A percentile compares a stretch with the other conserved stretches of the same genome.
Conservation (phyloP, 2,888 invertebrate genomes). For the Kuschelorhynchus macadamiae region DNA sequence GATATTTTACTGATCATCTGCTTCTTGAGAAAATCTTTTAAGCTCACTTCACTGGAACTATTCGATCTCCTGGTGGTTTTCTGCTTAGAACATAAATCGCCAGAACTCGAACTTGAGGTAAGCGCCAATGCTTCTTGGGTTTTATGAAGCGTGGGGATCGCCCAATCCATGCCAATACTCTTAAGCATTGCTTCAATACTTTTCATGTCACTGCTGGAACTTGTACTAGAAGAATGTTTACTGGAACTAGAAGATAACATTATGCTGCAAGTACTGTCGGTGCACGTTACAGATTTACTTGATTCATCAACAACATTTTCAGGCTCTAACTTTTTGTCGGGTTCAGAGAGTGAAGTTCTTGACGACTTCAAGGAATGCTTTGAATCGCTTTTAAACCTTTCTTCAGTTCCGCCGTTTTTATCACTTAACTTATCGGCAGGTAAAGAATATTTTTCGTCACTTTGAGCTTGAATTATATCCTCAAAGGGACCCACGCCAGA, state of each 20-base stretch:
- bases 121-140: constrained; percentile 76
- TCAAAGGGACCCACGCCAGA: not conserved
- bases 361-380: no score
- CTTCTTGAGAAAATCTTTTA: constrained; percentile 59
- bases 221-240: constrained; percentile 47
- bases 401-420: no score
- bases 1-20: constrained; percentile 58
- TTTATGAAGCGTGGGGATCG: constrained; percentile 77
- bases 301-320: constrained; percentile 19
- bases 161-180: constrained; percentile 78
- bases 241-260: constrained; percentile 40
- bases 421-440: not conserved
- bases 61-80: constrained; percentile 49
- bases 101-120: constrained; percentile 72
- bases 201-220: constrained; percentile 62
- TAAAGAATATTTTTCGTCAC: constrained; percentile 15
- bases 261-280: constrained; percentile 42
- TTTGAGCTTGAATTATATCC: not conserved
- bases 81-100: constrained; percentile 67
- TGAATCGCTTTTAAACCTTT: no score
- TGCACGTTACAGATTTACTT: constrained; percentile 29
- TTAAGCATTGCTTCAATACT: constrained; percentile 77
- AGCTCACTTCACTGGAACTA: constrained; percentile 60
- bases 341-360: not conserved
- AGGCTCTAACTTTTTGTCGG: no score